Evolutionary conservation across 2,113 vertebrate genomes (phyloP).

Genomic region (Podiceps cristatus): DNA sequence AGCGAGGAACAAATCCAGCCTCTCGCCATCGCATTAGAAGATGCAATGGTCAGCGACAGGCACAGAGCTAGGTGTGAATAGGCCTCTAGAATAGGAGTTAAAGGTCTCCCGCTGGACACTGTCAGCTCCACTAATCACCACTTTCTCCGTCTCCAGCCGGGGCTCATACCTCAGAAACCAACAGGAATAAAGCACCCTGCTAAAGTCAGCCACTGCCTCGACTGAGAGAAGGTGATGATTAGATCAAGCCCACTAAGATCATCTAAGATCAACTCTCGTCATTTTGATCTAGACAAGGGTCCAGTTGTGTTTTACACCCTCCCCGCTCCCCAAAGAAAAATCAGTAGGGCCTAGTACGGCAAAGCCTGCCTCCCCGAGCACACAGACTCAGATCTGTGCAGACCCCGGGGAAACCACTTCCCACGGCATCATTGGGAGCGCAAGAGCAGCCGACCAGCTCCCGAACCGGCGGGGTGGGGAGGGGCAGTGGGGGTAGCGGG

Average conservation of each 20-base stretch:
- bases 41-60: accelerated
- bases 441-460: accelerated
- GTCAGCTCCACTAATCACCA: accelerated
- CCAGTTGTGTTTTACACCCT: accelerated
- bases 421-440: background rate
- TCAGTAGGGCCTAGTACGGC: accelerated
- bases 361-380: accelerated
- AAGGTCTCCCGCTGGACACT: background rate
- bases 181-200: background rate
- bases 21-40: accelerated
- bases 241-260: background rate
- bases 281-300: background rate
- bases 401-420: background rate
- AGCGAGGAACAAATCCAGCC: background rate
- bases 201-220: background rate
- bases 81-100: background rate
- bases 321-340: accelerated
- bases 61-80: background rate
- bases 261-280: background rate
- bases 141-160: accelerated
- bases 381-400: accelerated
- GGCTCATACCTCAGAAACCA: background rate
- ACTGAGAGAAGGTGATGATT: background rate
- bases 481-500: too few relatives aligned
- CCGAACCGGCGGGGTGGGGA: accelerated